These are phyloP conservation scores for Crepidodera aurea DNA, from an alignment of 2,888 invertebrate genomes.

Conservation along the genomic window DNA sequence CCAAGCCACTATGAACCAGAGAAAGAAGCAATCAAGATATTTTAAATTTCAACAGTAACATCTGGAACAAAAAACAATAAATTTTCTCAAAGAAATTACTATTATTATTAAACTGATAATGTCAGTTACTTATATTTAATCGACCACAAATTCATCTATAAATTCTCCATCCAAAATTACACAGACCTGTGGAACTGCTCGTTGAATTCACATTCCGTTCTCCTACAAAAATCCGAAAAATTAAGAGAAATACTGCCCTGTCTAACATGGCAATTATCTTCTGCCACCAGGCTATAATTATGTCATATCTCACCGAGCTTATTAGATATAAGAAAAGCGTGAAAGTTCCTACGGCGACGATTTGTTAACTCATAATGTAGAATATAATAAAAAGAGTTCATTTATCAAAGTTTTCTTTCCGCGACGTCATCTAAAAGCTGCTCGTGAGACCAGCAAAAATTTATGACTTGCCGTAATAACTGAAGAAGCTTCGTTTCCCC, in stretches of 20 bases:
- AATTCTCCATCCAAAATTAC: too few species aligned
- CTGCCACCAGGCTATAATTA: constrained; percentile 20
- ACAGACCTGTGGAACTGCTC: too few species aligned
- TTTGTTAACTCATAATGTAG: constrained; percentile 35
- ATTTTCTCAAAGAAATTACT: too few species aligned
- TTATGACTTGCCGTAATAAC: constrained; percentile 32
- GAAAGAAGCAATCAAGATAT: too few species aligned
- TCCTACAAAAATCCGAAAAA: not conserved
- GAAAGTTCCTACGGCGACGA: constrained; percentile 34
- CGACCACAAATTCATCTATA: too few species aligned
- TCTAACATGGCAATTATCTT: constrained; percentile 26
- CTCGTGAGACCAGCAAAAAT: constrained; percentile 35
- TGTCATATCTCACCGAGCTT: constrained; percentile 30
- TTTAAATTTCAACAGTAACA: too few species aligned
- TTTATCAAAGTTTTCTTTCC: constrained; percentile 39
- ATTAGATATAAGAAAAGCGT: constrained; percentile 35
- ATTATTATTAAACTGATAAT: too few species aligned
- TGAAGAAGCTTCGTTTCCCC: constrained; percentile 26
- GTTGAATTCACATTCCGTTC: too few species aligned
- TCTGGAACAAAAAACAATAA: too few species aligned
- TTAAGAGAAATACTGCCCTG: not conserved
- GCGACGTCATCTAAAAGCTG: constrained; percentile 36
- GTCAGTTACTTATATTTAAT: too few species aligned
- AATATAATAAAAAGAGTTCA: constrained; percentile 37
- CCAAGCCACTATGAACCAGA: too few species aligned